Conservation (phyloP, 2,113 vertebrate species). For the Lasiurus cinereus region DNA sequence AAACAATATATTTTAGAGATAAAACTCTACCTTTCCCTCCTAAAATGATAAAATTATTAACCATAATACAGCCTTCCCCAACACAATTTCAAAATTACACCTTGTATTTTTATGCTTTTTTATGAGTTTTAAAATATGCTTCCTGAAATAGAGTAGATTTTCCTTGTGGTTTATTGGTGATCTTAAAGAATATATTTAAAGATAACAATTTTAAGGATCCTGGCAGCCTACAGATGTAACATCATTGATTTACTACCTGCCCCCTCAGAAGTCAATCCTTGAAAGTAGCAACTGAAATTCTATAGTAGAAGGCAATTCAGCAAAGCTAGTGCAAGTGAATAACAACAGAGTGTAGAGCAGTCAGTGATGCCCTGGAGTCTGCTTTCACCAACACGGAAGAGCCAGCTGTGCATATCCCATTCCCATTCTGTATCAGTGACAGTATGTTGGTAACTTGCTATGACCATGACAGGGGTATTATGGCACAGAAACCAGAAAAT, state of each 20-base stretch:
- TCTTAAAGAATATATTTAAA: neutral
- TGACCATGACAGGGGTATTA: neutral
- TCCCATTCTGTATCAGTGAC: neutral
- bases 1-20: neutral
- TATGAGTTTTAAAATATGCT: slow-evolving; percentile 22
- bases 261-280: neutral
- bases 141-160: neutral
- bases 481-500: neutral
- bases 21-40: neutral
- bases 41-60: slow-evolving; percentile 3
- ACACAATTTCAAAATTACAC: neutral
- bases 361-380: neutral
- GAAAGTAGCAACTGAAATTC: neutral
- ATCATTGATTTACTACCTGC: neutral
- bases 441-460: neutral
- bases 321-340: neutral
- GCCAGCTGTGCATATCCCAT: neutral
- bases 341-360: neutral
- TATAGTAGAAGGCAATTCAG: neutral
- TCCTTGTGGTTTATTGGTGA: slow-evolving; percentile 31
- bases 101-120: neutral
- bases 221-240: neutral
- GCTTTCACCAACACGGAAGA: neutral
- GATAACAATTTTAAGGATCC: neutral
- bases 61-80: neutral